phyloP scores from a whole-genome alignment of 1,140 invertebrate genomes.

The Colletes latitarsis region DNA sequence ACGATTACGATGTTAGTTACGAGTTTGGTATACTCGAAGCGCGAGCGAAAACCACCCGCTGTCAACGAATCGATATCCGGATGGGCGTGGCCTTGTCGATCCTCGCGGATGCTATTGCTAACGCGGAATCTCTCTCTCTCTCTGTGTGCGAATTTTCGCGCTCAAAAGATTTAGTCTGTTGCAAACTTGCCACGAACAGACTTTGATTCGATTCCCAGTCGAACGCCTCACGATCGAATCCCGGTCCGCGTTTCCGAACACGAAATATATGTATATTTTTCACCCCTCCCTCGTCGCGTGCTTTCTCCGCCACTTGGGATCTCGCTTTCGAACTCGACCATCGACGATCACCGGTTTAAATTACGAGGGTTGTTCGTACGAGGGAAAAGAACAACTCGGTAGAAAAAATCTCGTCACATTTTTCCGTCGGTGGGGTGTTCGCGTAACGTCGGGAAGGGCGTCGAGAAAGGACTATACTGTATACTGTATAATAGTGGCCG shows the following conservation, averaged over 20 bases:
- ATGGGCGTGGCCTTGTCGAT: conserved; percentile 68
- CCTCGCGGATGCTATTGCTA: conserved; percentile 56
- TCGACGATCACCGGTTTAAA: neutral
- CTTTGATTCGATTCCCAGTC: neutral
- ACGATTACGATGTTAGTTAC: conserved; percentile 6
- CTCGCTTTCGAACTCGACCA: neutral
- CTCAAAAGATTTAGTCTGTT: conserved; percentile 42
- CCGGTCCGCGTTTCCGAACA: no score
- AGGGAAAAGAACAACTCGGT: neutral
- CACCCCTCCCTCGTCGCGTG: no score
- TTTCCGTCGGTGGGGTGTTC: neutral
- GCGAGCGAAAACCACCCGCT: conserved; percentile 63
- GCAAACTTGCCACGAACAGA: neutral
- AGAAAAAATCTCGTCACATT: conserved; percentile 21
- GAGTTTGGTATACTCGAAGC: conserved; percentile 41
- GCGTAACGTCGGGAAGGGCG: neutral
- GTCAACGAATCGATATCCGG: conserved; percentile 70
- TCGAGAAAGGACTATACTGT: conserved; percentile 2
- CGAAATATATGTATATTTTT: neutral
- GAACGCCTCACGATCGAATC: neutral
- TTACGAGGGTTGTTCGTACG: no score
- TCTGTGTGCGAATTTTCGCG: conserved; percentile 39
- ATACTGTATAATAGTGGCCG: neutral
- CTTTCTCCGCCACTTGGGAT: neutral
- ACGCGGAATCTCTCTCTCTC: conserved; percentile 45